These are phyloP conservation scores for Phaenicophaeus curvirostris DNA, from an alignment of 2,797 vertebrate species.

Conservation along the genomic window DNA sequence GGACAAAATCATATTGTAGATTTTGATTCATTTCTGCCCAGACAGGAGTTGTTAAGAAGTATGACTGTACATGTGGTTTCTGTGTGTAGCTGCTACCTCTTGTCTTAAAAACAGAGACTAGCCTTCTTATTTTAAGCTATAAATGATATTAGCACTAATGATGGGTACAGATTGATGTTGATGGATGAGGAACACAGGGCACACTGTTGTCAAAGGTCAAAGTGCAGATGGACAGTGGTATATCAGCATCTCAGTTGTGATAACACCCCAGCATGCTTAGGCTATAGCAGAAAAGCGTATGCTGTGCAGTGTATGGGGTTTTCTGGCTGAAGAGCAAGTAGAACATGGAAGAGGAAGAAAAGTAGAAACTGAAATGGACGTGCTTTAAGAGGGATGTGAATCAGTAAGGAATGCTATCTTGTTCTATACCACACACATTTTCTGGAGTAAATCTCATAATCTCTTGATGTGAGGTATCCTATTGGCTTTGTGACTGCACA, in stretches of 20 bases:
- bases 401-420: neutral
- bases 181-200: neutral
- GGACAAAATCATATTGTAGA: neutral
- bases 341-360: neutral
- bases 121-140: neutral
- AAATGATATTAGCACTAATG: rapidly evolving
- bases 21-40: neutral
- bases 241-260: neutral
- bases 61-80: neutral
- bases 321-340: neutral
- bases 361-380: neutral
- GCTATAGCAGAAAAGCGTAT: neutral
- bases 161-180: neutral
- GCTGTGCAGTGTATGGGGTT: neutral
- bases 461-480: neutral
- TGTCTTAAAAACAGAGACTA: neutral
- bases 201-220: neutral
- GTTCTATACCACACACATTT: neutral
- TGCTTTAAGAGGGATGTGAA: neutral
- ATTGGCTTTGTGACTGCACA: neutral
- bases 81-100: neutral
- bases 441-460: neutral
- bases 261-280: neutral
- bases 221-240: neutral
- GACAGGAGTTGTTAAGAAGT: neutral